A percentile compares a stretch with the other conserved stretches of the same genome.
Conservation (phyloP, 1,140 invertebrate species). For the Ceratitis capitata region DNA sequence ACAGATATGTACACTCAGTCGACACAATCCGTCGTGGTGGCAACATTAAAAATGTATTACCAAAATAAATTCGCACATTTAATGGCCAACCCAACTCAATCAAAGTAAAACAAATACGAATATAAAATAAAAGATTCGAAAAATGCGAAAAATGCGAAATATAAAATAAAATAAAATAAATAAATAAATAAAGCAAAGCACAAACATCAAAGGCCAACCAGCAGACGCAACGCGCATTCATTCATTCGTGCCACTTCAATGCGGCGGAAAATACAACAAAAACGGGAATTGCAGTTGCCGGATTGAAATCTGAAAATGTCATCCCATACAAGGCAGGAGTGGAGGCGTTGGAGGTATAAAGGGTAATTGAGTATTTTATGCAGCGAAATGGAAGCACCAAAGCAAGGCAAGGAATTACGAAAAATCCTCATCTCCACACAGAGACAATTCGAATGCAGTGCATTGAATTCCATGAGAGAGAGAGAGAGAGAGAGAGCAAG, state of each 20-base stretch:
- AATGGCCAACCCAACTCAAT: background rate
- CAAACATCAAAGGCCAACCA: background rate
- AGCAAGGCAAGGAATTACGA: too few species aligned
- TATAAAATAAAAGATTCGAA: background rate
- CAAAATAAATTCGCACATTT: slow-evolving; percentile 13
- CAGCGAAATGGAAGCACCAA: too few species aligned
- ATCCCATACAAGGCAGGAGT: background rate
- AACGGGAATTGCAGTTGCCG: background rate
- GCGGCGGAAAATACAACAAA: background rate
- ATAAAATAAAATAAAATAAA: background rate
- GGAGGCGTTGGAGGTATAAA: background rate
- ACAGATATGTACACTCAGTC: background rate
- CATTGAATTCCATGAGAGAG: background rate
- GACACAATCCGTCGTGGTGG: background rate
- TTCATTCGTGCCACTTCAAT: background rate
- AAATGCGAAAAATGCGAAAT: background rate
- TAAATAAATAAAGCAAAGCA: background rate
- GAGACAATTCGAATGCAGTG: too few species aligned
- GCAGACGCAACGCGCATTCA: background rate
- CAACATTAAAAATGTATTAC: slow-evolving; percentile 16
- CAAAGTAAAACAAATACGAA: background rate
- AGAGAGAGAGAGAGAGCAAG: background rate
- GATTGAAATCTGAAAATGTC: slow-evolving; percentile 12
- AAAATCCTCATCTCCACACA: too few species aligned
- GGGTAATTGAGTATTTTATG: too few species aligned